Base-by-base conservation (phyloP, 1,140 invertebrate species). In the Magallana ariakensis region DNA sequence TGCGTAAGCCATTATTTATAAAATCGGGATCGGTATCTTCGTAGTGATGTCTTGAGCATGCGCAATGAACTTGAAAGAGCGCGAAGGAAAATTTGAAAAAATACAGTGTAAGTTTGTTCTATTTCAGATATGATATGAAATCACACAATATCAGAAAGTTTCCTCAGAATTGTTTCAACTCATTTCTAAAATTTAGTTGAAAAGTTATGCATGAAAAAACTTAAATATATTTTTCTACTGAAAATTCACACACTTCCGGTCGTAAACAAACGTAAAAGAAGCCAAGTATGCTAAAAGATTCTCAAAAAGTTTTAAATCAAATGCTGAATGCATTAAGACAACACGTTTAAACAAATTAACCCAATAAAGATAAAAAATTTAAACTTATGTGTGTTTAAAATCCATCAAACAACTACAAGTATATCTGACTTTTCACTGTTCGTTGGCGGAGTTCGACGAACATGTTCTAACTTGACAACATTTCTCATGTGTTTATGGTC, bases 401-500 rank as follows among this genome's bases (percentile, higher is more conserved):
- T 5, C 33, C 33, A 46, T 46, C 5, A 46, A 46, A 46, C 33
- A 46, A 5, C 33, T 4, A 46, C 33, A 46, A 2, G 33, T 46
- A 46, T 5, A 46, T 46, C 33, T 62, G 8, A 62, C 8, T 62
- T 16, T 15, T 19, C 6, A 8, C 58, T n/a, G 16, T 62, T 11
- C 11, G 22, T 75, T 75, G 66, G 66, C 66, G 66, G 66, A 75
- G 66, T 33, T 75, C 11, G 19, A 22, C 8, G 9, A 26, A 75
- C 66, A 75, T 33, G 66, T 75, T 75, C 66, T 26, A 13, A 22
- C 66, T 75, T 75, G 66, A 75, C 66, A 75, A 75, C 66, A 75
- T 75, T 26, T 75, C 66, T 75, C 66, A 75, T 75, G 66, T 75
- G 66, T 75, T 75, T 75, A 75, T 75, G 66, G 33, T 75, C 10